Percentiles rank a stretch among this genome's conserved stretches.
These are phyloP conservation scores for Manis pentadactyla DNA, from an alignment of 2,797 vertebrate genomes.

Conservation along the genomic window DNA sequence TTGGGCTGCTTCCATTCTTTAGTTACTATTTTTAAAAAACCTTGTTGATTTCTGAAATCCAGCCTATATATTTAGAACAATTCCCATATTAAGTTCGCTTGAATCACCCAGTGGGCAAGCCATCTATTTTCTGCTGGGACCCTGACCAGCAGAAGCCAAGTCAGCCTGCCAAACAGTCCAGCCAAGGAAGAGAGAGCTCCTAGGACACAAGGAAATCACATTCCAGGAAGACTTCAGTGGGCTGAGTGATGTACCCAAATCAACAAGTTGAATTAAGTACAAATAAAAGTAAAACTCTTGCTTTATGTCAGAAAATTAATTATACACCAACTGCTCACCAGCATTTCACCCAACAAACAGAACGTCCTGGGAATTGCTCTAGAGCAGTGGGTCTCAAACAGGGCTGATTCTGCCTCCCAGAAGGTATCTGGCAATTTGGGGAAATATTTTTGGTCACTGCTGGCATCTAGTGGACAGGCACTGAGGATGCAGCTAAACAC, in stretches of 20 bases:
- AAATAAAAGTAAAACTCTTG: neutral
- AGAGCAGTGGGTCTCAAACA: neutral
- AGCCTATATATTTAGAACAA: neutral
- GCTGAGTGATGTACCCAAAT: neutral
- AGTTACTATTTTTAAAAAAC: neutral
- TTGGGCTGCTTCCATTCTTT: neutral
- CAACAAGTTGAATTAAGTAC: neutral
- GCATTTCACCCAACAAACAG: neutral
- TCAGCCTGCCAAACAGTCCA: neutral
- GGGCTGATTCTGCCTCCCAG: neutral
- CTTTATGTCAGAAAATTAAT: neutral
- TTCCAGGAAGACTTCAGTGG: neutral
- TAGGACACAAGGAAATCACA: neutral
- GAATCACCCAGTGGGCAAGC: too few relatives aligned
- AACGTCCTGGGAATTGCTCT: neutral
- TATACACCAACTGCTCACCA: neutral
- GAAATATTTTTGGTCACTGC: neutral
- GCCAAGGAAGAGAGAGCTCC: neutral
- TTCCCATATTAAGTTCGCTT: neutral
- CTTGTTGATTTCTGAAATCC: neutral
- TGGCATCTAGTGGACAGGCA: neutral
- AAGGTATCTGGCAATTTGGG: too few relatives aligned
- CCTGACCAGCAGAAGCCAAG: neutral
- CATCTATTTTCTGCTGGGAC: neutral
- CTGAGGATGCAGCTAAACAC: neutral